phyloP scores from a whole-genome alignment of 2,797 vertebrate species.

The Aplochiton taeniatus region DNA sequence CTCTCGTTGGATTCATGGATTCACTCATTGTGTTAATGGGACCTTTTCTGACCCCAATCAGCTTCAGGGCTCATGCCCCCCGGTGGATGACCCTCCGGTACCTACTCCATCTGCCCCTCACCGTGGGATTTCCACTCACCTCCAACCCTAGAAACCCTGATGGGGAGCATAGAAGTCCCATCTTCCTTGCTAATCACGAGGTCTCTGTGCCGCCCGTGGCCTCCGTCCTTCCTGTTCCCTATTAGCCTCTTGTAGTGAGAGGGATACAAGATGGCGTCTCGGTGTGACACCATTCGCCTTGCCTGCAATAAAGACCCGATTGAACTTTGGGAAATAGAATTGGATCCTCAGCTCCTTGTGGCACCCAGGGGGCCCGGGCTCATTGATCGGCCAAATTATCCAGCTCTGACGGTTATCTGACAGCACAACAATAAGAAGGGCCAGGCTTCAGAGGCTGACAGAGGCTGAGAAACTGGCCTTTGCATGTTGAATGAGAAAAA shows the following conservation, averaged over 20 bases:
- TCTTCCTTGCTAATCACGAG: background rate
- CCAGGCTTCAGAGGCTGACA: constrained; percentile 10
- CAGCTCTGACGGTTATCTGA: constrained; percentile 46
- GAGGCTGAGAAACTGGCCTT: background rate
- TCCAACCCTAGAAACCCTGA: constrained; percentile 7
- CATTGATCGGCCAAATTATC: constrained; percentile 56
- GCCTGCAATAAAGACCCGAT: constrained; percentile 44
- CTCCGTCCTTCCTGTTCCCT: background rate
- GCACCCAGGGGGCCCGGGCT: constrained; percentile 36
- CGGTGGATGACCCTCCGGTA: background rate
- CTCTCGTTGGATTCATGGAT: constrained; percentile 15
- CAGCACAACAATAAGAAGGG: constrained; percentile 31
- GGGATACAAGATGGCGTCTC: constrained; percentile 7
- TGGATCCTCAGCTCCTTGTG: constrained; percentile 41
- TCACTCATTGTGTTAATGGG: constrained; percentile 7
- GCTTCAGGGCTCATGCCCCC: constrained; percentile 14
- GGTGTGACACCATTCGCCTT: constrained; percentile 13
- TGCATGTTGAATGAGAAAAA: too few species aligned
- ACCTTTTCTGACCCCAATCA: background rate
- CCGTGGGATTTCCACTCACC: constrained; percentile 4
- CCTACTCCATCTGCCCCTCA: background rate
- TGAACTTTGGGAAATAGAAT: constrained; percentile 53
- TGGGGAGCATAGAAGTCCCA: constrained; percentile 5
- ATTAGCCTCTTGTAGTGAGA: constrained; percentile 12
- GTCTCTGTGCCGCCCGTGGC: background rate